Conservation (phyloP, 2,113 vertebrate genomes). For the Oriolus oriolus region DNA sequence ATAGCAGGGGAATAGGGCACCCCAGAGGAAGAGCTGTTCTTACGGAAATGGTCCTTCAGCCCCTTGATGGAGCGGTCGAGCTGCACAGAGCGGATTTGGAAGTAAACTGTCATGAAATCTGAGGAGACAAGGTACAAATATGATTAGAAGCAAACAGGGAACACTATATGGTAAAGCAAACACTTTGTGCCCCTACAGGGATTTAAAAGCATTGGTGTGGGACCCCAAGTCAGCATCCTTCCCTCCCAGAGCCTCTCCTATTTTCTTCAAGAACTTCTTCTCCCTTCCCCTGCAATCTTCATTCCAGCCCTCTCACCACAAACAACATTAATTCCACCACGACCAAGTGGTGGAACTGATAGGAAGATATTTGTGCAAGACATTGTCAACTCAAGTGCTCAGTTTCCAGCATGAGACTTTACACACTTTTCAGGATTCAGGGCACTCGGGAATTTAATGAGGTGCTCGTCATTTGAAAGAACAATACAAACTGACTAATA, state of each 20-base stretch:
- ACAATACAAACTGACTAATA: not conserved
- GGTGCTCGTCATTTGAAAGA: not conserved
- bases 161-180: not conserved
- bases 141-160: not conserved
- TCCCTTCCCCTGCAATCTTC: not conserved
- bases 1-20: constrained; percentile 92
- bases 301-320: not conserved
- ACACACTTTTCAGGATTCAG: not conserved
- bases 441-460: not conserved
- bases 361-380: not conserved
- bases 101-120: constrained; percentile 99
- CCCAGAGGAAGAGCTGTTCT: constrained; percentile 87
- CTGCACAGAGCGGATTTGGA: constrained; percentile 93
- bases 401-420: not conserved
- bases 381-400: not conserved
- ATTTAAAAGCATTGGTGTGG: not conserved
- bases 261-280: not conserved
- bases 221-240: not conserved
- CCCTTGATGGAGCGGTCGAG: constrained; percentile 95
- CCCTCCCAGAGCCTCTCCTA: not conserved
- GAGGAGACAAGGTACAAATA: not conserved
- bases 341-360: not conserved
- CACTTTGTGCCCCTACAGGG: not conserved
- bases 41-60: constrained; percentile 94
- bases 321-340: not conserved